Conservation (phyloP, 2,888 invertebrate species). For the Agrochola lota region DNA sequence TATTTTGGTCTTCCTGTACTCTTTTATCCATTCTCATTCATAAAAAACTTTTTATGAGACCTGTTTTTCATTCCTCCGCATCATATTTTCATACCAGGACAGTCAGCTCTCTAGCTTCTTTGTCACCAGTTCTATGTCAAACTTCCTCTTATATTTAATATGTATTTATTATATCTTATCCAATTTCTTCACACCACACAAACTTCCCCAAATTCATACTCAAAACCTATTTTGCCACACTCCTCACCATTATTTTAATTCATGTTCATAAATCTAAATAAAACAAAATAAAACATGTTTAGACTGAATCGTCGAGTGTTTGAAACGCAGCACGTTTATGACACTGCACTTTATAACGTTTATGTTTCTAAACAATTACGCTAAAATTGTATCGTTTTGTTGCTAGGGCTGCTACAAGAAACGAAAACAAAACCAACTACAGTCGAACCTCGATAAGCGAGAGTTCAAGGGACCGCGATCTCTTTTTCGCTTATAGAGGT, state of each 20-base stretch:
- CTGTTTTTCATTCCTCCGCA: background rate
- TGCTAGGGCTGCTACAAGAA: conserved; percentile 41
- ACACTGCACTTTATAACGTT: conserved; percentile 58
- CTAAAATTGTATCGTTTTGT: conserved; percentile 51
- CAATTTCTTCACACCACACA: background rate
- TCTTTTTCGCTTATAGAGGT: too few relatives aligned
- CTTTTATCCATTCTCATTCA: background rate
- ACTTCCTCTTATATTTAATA: too few relatives aligned
- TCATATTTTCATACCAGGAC: background rate
- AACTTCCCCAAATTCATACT: background rate
- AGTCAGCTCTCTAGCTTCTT: too few relatives aligned
- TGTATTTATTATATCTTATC: too few relatives aligned
- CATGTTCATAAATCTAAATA: conserved; percentile 20
- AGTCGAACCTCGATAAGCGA: too few relatives aligned
- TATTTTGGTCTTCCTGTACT: too few relatives aligned
- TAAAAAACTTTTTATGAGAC: too few relatives aligned
- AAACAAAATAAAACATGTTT: conserved; percentile 25
- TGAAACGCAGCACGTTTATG: conserved; percentile 53
- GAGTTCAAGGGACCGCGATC: too few relatives aligned
- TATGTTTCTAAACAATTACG: conserved; percentile 62
- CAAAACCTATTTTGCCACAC: background rate
- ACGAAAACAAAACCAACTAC: background rate
- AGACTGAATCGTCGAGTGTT: conserved; percentile 23
- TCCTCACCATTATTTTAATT: conserved; percentile 36
- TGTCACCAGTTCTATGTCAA: too few relatives aligned